Conservation (phyloP, 2,797 vertebrate genomes). For the Lates japonicus region DNA sequence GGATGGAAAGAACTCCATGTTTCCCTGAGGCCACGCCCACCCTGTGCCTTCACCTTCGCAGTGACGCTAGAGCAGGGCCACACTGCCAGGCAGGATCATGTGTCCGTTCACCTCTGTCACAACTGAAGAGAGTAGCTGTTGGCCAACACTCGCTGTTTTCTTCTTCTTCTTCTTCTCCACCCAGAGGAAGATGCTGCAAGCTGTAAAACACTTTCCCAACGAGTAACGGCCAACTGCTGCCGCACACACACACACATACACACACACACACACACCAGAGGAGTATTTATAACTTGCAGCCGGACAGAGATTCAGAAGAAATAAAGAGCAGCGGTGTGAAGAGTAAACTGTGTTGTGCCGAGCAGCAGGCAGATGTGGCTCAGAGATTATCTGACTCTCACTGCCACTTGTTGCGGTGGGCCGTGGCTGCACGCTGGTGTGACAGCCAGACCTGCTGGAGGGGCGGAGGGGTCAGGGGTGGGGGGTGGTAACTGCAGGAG, state of each 20-base stretch:
- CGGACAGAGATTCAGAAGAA: constrained; percentile 17
- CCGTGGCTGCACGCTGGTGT: constrained; percentile 78
- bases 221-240: constrained; percentile 61
- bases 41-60: too few relatives aligned
- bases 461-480: neutral
- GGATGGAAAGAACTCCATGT: too few relatives aligned
- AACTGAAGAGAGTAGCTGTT: constrained; percentile 47
- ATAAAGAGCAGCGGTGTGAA: neutral
- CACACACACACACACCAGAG: constrained; percentile 12
- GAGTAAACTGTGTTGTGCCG: constrained; percentile 24
- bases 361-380: constrained; percentile 71
- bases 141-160: constrained; percentile 38
- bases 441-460: constrained; percentile 81
- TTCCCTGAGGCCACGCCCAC: neutral
- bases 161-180: constrained; percentile 38
- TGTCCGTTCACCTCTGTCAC: neutral
- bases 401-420: constrained; percentile 77
- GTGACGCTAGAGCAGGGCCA: neutral
- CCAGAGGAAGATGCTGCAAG: constrained; percentile 75
- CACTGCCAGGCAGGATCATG: neutral
- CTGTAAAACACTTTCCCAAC: constrained; percentile 67
- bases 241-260: neutral
- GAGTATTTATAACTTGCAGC: constrained; percentile 21
- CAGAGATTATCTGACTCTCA: constrained; percentile 77
- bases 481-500: constrained; percentile 41